Conservation (phyloP, 2,797 vertebrate genomes). For the Decapterus maruadsi region DNA sequence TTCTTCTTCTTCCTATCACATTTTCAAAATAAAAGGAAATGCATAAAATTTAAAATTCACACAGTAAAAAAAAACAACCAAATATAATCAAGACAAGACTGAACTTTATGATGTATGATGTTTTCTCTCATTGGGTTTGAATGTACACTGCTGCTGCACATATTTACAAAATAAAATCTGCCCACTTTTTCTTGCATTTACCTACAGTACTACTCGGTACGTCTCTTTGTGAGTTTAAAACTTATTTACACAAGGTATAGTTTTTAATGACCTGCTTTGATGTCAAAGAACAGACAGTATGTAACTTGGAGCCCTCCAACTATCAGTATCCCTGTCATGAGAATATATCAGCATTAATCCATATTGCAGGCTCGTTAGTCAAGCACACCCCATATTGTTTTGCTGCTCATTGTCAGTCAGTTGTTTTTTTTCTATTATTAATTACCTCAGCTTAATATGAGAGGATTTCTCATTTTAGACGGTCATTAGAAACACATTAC, state of each 20-base stretch:
- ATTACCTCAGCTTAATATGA: constrained; percentile 75
- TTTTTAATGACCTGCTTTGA: constrained; percentile 38
- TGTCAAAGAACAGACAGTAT: constrained; percentile 37
- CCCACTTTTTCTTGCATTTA: background rate
- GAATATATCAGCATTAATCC: constrained; percentile 73
- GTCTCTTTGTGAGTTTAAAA: background rate
- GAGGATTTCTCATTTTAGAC: constrained; percentile 78
- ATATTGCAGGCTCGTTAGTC: constrained; percentile 63
- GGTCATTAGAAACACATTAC: constrained; percentile 83
- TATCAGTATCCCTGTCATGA: constrained; percentile 36
- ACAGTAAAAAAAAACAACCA: too few relatives aligned
- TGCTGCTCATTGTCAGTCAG: constrained; percentile 58
- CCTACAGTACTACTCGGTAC: background rate
- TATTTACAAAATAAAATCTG: background rate
- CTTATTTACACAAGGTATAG: constrained; percentile 13
- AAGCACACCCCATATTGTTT: constrained; percentile 62
- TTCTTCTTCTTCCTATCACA: too few relatives aligned
- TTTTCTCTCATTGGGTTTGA: background rate
- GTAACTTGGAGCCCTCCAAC: constrained; percentile 20
- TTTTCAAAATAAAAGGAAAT: too few relatives aligned
- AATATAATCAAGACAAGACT: too few relatives aligned
- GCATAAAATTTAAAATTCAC: too few relatives aligned
- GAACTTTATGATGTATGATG: background rate
- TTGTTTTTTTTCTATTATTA: constrained; percentile 71
- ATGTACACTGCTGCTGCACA: background rate